Conservation (phyloP, 2,797 vertebrate species). For the Lophotriccus pileatus region DNA sequence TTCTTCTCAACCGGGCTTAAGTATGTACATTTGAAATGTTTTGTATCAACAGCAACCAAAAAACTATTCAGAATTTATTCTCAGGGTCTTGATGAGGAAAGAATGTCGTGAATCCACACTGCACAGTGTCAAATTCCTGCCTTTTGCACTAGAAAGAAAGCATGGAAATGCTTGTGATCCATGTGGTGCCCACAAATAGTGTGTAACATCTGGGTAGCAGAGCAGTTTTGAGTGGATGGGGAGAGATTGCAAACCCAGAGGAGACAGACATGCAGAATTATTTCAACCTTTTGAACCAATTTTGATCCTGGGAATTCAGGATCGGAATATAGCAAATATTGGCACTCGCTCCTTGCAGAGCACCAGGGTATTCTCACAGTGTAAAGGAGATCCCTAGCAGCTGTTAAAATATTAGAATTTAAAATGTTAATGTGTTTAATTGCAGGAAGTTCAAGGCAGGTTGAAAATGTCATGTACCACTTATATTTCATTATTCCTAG, state of each 20-base stretch:
- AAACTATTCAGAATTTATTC: not conserved
- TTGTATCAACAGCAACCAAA: not conserved
- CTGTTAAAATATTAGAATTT: slow-evolving; percentile 22
- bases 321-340: not conserved
- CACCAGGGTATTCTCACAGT: not conserved
- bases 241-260: not conserved
- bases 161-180: not conserved
- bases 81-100: not conserved
- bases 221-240: not conserved
- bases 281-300: not conserved
- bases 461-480: not conserved
- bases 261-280: not conserved
- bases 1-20: not conserved
- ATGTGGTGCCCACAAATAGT: not conserved
- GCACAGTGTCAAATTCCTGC: not conserved
- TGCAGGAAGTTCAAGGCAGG: not conserved
- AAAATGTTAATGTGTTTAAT: slow-evolving; percentile 13
- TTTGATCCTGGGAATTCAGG: not conserved
- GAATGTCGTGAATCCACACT: not conserved
- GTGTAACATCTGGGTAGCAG: not conserved
- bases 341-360: not conserved
- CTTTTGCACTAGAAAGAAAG: not conserved
- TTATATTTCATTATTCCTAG: slow-evolving; percentile 17
- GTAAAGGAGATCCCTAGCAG: not conserved
- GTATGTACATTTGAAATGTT: not conserved